A percentile compares a stretch with the other conserved stretches of the same genome.
Evolutionary conservation across 2,888 invertebrate genomes (phyloP).

Genomic region (Tenthredo livida): DNA sequence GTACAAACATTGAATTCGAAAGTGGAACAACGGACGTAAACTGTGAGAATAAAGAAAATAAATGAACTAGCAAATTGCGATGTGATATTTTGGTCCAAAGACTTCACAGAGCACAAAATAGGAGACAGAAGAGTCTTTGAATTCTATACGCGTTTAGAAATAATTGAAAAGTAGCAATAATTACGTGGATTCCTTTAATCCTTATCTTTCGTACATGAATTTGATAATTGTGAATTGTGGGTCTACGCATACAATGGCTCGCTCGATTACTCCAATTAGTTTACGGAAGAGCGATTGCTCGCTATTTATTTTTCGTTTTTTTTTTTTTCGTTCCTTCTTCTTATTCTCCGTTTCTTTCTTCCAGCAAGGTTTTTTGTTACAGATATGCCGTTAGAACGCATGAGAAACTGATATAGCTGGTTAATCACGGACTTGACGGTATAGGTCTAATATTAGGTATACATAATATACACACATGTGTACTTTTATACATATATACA

Average conservation of each 20-base stretch:
- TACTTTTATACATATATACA: not conserved
- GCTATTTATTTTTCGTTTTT: not conserved
- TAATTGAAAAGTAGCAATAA: not conserved
- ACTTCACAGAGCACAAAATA: not conserved
- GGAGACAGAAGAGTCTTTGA: not conserved
- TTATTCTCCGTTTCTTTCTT: not conserved
- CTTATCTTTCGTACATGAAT: not conserved
- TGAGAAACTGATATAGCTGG: not conserved
- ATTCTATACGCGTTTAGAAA: not conserved
- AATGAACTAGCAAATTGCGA: not conserved
- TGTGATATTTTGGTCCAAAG: not conserved
- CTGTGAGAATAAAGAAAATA: not conserved
- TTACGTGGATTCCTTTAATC: not conserved
- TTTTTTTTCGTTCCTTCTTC: not conserved
- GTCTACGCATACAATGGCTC: not conserved
- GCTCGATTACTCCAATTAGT: not conserved
- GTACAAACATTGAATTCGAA: not conserved
- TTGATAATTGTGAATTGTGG: not conserved
- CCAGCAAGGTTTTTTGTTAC: not conserved
- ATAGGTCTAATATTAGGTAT: slow-evolving; percentile 37
- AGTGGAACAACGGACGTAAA: not conserved
- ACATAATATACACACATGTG: not conserved
- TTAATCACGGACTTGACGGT: slow-evolving; percentile 41
- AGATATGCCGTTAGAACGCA: not conserved
- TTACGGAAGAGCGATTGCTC: not conserved